Percentiles rank a stretch among this genome's conserved stretches.
These are phyloP conservation scores for Acrocephalus kingi DNA, from an alignment of 2,113 vertebrate genomes.

Conservation along the genomic window DNA sequence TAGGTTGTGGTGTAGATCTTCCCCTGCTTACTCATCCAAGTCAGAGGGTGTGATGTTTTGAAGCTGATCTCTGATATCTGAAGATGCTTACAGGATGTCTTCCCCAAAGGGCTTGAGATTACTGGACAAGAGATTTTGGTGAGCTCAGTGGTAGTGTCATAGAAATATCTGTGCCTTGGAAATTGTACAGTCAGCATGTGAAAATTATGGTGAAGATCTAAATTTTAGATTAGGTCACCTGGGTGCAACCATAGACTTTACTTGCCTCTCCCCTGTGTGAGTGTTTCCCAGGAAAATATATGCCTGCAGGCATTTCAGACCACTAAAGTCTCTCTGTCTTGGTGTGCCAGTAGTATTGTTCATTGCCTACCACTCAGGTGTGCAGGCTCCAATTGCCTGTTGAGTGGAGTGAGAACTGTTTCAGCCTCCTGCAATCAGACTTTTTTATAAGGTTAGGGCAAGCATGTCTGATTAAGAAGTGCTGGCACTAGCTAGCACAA, in stretches of 20 bases:
- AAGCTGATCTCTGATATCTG: not conserved
- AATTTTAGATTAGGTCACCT: not conserved
- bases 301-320: not conserved
- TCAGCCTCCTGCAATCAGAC: not conserved
- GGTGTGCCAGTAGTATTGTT: not conserved
- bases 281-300: not conserved
- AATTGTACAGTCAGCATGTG: not conserved
- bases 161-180: not conserved
- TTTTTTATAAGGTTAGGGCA: not conserved
- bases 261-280: not conserved
- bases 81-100: accelerated
- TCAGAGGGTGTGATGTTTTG: not conserved
- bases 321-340: not conserved
- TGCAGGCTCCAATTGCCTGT: not conserved
- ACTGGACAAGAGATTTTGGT: not conserved
- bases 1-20: not conserved
- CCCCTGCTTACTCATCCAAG: not conserved
- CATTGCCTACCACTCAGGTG: not conserved
- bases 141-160: not conserved
- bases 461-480: not conserved
- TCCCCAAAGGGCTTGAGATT: not conserved
- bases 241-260: accelerated
- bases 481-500: not conserved
- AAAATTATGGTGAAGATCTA: not conserved
- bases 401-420: not conserved